A percentile compares a stretch with the other conserved stretches of the same genome.
Evolutionary conservation across 2,113 vertebrate species (phyloP).

Genomic region (Nesospiza acunhae): DNA sequence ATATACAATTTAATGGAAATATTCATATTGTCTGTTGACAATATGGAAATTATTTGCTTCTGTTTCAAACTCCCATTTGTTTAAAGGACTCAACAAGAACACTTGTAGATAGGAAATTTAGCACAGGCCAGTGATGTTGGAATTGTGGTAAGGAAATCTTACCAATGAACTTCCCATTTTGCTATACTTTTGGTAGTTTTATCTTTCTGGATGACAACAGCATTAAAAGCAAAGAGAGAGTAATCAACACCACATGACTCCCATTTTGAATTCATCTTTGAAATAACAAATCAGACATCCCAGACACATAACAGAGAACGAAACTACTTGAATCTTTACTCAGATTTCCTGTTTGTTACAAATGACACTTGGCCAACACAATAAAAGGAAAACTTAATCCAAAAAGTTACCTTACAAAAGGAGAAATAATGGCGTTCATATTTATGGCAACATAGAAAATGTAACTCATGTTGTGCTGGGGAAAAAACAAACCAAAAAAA

Average conservation of each 20-base stretch:
- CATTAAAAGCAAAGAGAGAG: constrained; percentile 4
- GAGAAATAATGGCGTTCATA: background rate
- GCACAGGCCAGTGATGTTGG: background rate
- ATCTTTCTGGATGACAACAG: background rate
- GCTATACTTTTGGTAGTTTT: background rate
- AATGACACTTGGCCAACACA: background rate
- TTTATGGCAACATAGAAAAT: background rate
- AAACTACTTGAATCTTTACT: constrained; percentile 24
- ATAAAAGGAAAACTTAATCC: background rate
- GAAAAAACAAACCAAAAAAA: background rate
- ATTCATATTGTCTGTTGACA: constrained; percentile 24
- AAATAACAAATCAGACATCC: constrained; percentile 43
- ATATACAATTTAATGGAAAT: constrained; percentile 45
- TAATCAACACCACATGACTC: background rate
- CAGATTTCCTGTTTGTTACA: constrained; percentile 1
- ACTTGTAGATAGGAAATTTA: background rate
- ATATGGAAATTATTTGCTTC: constrained; percentile 66
- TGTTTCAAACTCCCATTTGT: constrained; percentile 48
- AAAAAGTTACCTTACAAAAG: background rate
- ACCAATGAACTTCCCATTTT: background rate
- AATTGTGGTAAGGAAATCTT: background rate
- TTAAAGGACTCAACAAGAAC: constrained; percentile 57
- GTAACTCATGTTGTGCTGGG: background rate
- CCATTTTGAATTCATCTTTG: constrained; percentile 9
- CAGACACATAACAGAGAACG: constrained; percentile 26